Evolutionary conservation across 1,140 invertebrate genomes (phyloP).

Genomic region (Phymorhynchus buccinoides): DNA sequence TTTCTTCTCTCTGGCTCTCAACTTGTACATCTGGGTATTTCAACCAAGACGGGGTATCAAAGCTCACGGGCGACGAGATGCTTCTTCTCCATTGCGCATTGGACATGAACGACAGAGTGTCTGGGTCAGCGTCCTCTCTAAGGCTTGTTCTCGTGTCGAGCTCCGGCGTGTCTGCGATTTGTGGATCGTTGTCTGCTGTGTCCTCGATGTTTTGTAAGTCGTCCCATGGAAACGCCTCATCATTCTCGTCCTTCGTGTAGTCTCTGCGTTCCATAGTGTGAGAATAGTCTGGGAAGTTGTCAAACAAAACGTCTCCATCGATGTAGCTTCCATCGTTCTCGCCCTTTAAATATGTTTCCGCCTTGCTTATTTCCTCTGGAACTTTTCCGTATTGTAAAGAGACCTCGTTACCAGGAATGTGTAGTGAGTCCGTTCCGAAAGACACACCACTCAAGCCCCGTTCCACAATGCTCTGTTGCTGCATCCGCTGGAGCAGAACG

Average conservation of each 20-base stretch:
- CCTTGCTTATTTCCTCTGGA: not conserved
- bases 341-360: not conserved
- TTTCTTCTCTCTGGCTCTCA: not conserved
- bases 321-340: not conserved
- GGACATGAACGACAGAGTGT: not conserved
- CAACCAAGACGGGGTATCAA: not conserved
- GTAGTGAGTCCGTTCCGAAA: not conserved
- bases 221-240: too few species aligned
- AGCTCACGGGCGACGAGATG: not conserved
- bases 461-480: not conserved
- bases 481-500: not conserved
- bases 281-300: too few species aligned
- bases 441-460: not conserved
- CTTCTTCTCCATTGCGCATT: not conserved
- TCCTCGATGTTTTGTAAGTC: not conserved
- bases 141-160: not conserved
- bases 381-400: not conserved
- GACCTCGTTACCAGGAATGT: not conserved
- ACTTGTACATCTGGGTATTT: not conserved
- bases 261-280: not conserved
- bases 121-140: not conserved
- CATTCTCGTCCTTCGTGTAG: too few species aligned
- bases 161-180: not conserved
- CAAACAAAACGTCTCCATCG: not conserved
- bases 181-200: not conserved